Conservation (phyloP, 2,888 invertebrate species). For the Galerucella calmariensis region DNA sequence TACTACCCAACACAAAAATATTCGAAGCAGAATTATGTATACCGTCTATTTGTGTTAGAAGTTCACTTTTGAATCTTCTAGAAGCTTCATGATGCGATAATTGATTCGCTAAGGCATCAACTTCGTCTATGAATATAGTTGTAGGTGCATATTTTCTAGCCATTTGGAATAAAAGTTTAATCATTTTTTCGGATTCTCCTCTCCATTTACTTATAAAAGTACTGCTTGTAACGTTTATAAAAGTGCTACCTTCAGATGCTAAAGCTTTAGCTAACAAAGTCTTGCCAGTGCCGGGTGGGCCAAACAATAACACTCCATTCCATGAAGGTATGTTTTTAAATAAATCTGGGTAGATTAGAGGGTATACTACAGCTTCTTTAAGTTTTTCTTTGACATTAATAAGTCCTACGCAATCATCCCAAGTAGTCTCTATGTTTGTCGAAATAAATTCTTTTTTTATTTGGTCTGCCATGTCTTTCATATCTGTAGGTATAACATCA, state of each 20-base stretch:
- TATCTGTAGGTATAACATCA: conserved; percentile 67
- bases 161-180: conserved; percentile 88
- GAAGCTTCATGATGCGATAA: conserved; percentile 87
- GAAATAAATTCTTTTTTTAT: conserved; percentile 74
- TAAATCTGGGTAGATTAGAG: conserved; percentile 77
- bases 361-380: conserved; percentile 89
- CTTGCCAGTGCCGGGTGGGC: conserved; percentile 83
- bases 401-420: conserved; percentile 86
- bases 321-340: conserved; percentile 81
- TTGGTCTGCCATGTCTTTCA: conserved; percentile 73
- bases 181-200: conserved; percentile 93
- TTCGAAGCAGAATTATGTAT: conserved; percentile 71
- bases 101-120: conserved; percentile 83
- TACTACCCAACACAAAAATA: conserved; percentile 86
- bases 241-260: conserved; percentile 82
- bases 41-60: conserved; percentile 89
- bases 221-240: conserved; percentile 92
- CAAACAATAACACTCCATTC: conserved; percentile 76
- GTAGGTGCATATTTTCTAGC: conserved; percentile 84
- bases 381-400: conserved; percentile 78
- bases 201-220: conserved; percentile 95
- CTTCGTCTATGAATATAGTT: conserved; percentile 92
- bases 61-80: conserved; percentile 87
- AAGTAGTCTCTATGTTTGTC: conserved; percentile 67
- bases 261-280: conserved; percentile 90